Evolutionary conservation across 2,888 invertebrate genomes (phyloP).

Genomic region (Deroplatys truncata): DNA sequence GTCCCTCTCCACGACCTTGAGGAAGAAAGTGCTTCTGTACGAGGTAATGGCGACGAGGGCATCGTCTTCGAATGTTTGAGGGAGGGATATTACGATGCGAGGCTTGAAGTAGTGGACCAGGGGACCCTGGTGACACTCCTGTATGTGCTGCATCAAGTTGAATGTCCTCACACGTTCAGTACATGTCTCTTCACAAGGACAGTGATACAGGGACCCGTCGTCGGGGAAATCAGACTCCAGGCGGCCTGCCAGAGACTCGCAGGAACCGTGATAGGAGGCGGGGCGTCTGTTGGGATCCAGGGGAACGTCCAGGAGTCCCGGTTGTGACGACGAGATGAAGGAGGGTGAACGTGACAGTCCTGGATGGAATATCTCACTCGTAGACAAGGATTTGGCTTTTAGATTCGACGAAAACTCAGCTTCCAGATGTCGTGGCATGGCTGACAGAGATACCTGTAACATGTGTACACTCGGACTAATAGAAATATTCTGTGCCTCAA

Average conservation of each 20-base stretch:
- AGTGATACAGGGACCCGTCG: conserved; percentile 36
- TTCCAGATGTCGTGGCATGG: conserved; percentile 1
- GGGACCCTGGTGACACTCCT: conserved; percentile 40
- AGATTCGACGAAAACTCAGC: conserved; percentile 36
- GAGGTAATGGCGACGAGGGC: conserved; percentile 33
- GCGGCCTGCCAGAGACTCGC: conserved; percentile 37
- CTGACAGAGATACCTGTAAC: background rate
- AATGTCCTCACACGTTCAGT: conserved; percentile 36
- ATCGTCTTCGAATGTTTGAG: conserved; percentile 35
- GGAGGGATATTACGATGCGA: conserved; percentile 37
- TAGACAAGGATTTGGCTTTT: conserved; percentile 46
- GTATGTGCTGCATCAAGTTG: conserved; percentile 39
- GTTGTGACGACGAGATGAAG: background rate
- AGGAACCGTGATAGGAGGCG: conserved; percentile 41
- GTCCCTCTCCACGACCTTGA: conserved; percentile 34
- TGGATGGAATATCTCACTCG: conserved; percentile 36
- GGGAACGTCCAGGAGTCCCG: conserved; percentile 3
- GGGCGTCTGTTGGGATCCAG: conserved; percentile 31
- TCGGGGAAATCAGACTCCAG: conserved; percentile 20
- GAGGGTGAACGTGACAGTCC: conserved; percentile 3
- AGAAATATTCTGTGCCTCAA: no score
- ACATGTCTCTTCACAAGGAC: conserved; percentile 40
- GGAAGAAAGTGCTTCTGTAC: conserved; percentile 38
- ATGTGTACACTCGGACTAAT: no score
- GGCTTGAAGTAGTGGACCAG: conserved; percentile 42